phyloP scores from a whole-genome alignment of 2,797 vertebrate genomes.

The Microchirus variegatus region DNA sequence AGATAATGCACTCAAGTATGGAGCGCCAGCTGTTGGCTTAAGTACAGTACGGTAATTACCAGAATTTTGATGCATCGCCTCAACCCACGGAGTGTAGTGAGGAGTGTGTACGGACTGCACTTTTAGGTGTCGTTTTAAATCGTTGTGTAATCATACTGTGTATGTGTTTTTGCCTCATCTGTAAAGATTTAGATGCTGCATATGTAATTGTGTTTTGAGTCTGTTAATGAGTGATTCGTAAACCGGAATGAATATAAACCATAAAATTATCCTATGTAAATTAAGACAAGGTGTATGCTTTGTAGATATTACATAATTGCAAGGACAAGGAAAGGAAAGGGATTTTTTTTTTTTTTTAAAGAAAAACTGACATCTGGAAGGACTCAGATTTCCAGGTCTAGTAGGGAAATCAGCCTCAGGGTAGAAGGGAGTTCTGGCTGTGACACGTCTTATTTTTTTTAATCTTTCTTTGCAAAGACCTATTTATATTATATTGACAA shows the following conservation, averaged over 20 bases:
- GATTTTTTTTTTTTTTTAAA: too few species aligned
- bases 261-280: too few species aligned
- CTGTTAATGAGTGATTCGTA: not conserved
- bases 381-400: too few species aligned
- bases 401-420: too few species aligned
- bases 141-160: not conserved
- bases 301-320: too few species aligned
- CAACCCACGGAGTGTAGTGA: slow-evolving; percentile 14
- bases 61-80: slow-evolving; percentile 46
- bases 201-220: not conserved
- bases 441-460: too few species aligned
- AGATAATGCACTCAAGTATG: slow-evolving; percentile 65
- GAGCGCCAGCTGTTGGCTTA: slow-evolving; percentile 67
- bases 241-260: too few species aligned
- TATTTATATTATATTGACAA: too few species aligned
- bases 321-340: not conserved
- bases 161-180: slow-evolving; percentile 7
- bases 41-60: slow-evolving; percentile 71
- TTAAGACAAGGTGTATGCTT: too few species aligned
- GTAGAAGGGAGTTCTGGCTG: too few species aligned
- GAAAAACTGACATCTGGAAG: too few species aligned
- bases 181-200: not conserved
- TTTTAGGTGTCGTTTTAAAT: slow-evolving; percentile 9
- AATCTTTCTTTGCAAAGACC: too few species aligned
- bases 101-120: slow-evolving; percentile 7